Conservation (phyloP, 2,113 vertebrate species). For the Fukomys damarensis region DNA sequence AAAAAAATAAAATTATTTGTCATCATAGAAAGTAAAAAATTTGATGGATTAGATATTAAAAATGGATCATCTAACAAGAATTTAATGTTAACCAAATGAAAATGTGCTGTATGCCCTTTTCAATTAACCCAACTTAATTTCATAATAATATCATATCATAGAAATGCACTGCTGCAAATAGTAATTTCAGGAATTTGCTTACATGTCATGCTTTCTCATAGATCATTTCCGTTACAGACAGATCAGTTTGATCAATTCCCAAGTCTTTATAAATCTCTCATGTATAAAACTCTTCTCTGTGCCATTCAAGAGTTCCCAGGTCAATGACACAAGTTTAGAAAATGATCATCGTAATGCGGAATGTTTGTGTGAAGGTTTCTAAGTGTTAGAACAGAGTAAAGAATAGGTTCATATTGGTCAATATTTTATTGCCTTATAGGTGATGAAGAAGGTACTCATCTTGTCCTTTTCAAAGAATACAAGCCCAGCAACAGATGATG, state of each 20-base stretch:
- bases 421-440: not conserved
- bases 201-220: not conserved
- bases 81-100: not conserved
- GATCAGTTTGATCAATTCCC: not conserved
- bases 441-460: not conserved
- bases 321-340: slow-evolving; percentile 36
- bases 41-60: not conserved
- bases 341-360: not conserved
- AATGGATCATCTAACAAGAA: slow-evolving; percentile 8
- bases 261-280: not conserved
- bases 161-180: not conserved
- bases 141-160: not conserved
- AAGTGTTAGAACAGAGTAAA: not conserved
- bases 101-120: not conserved
- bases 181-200: not conserved
- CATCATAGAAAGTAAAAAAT: slow-evolving; percentile 21
- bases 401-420: not conserved
- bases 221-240: not conserved
- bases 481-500: not conserved
- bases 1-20: not conserved
- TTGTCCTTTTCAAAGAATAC: not conserved
- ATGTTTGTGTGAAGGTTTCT: not conserved
- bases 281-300: not conserved
- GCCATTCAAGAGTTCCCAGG: not conserved
- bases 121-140: slow-evolving; percentile 35